A percentile compares a stretch with the other conserved stretches of the same genome.
phyloP scores from a whole-genome alignment of 1,140 invertebrate genomes.

The Adoxophyes honmai region DNA sequence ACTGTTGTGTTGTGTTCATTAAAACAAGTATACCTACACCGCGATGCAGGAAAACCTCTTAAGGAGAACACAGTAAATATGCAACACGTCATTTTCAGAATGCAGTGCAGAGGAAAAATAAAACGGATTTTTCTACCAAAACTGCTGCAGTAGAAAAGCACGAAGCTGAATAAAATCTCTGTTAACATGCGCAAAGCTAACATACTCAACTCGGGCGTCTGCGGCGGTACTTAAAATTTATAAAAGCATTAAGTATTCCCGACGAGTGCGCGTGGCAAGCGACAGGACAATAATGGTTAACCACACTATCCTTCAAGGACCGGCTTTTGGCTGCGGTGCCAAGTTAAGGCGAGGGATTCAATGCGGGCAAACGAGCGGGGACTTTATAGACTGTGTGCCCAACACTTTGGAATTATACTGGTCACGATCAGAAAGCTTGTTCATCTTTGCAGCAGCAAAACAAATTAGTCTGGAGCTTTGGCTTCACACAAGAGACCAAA shows the following conservation, averaged over 20 bases:
- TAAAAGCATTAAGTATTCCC: constrained; percentile 6
- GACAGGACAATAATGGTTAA: constrained; percentile 8
- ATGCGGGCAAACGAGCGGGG: constrained; percentile 1
- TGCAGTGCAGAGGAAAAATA: too few species aligned
- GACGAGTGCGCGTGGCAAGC: neutral
- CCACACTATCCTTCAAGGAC: constrained; percentile 11
- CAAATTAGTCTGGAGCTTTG: constrained; percentile 1
- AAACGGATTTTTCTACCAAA: too few species aligned
- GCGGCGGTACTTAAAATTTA: neutral
- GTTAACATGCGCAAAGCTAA: too few species aligned
- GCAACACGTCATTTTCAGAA: too few species aligned
- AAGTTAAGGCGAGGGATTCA: neutral
- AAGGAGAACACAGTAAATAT: too few species aligned
- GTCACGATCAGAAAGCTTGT: too few species aligned
- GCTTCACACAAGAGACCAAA: constrained; percentile 1
- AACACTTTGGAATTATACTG: too few species aligned
- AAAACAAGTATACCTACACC: too few species aligned
- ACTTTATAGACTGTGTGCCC: neutral
- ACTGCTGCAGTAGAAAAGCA: too few species aligned
- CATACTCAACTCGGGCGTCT: neutral
- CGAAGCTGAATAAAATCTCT: too few species aligned
- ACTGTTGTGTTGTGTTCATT: too few species aligned
- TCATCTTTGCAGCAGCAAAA: neutral
- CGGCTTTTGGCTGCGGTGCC: constrained; percentile 3
- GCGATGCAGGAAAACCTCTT: too few species aligned